Evolutionary conservation across 2,888 invertebrate species (phyloP).

Genomic region (Eupithecia abbreviata): DNA sequence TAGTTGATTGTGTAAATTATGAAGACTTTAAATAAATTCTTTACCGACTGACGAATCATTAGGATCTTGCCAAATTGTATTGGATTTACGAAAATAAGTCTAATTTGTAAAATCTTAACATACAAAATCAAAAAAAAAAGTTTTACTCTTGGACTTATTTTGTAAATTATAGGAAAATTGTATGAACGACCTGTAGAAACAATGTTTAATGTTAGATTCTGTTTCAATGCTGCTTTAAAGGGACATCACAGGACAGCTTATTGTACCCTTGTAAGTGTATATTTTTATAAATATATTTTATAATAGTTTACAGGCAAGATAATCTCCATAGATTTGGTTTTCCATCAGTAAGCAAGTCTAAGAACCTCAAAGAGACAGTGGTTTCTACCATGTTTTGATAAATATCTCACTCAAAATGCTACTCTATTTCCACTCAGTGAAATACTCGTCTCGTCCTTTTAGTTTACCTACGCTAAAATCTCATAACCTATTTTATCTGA

Average conservation of each 20-base stretch:
- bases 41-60: conserved; percentile 66
- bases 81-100: conserved; percentile 46
- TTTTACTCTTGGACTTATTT: conserved; percentile 50
- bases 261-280: conserved; percentile 86
- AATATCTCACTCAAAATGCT: neutral
- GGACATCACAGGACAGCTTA: conserved; percentile 86
- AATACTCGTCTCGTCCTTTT: conserved; percentile 1
- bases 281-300: conserved; percentile 30
- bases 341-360: neutral
- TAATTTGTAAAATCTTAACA: conserved; percentile 44
- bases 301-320: neutral
- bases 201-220: conserved; percentile 51
- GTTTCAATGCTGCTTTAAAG: conserved; percentile 73
- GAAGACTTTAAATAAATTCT: conserved; percentile 58
- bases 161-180: conserved; percentile 43
- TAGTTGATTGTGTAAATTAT: conserved; percentile 41
- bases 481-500: neutral
- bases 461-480: conserved; percentile 3
- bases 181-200: conserved; percentile 41
- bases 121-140: conserved; percentile 43
- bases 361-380: neutral
- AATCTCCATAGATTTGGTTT: conserved; percentile 2
- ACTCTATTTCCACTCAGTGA: neutral
- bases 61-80: conserved; percentile 74
- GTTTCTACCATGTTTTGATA: neutral